Conservation (phyloP, 2,888 invertebrate species). For the Agrilus cyanescens region DNA sequence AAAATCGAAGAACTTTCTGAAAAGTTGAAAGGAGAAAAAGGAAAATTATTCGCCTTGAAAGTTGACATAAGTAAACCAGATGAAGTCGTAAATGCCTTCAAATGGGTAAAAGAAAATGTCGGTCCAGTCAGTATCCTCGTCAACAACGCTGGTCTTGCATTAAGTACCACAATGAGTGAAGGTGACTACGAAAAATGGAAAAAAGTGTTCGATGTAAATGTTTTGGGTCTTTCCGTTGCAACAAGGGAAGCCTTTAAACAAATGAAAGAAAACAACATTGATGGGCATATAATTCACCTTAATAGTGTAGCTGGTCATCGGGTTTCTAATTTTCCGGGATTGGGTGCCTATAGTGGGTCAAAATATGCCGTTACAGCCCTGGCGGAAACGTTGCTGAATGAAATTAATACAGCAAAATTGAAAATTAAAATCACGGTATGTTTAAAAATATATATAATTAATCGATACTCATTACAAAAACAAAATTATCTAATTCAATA, state of each 20-base stretch:
- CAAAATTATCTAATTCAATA: too few relatives aligned
- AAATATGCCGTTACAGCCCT: conserved; percentile 18
- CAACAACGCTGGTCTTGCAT: conserved; percentile 17
- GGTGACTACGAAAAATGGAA: conserved; percentile 15
- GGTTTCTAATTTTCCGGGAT: conserved; percentile 9
- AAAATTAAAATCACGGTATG: conserved; percentile 13
- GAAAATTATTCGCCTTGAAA: conserved; percentile 13
- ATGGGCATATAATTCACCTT: conserved; percentile 18
- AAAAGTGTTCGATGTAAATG: conserved; percentile 12
- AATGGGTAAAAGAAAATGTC: conserved; percentile 15
- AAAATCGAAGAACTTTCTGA: conserved; percentile 10
- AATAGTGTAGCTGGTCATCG: conserved; percentile 16
- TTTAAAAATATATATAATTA: too few relatives aligned
- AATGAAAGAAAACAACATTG: conserved; percentile 16
- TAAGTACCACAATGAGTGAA: conserved; percentile 8
- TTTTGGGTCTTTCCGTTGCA: conserved; percentile 11
- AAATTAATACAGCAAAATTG: conserved; percentile 9
- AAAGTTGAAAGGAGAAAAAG: conserved; percentile 8
- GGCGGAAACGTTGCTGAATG: conserved; percentile 15
- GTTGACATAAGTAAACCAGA: conserved; percentile 17
- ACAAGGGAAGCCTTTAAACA: conserved; percentile 16
- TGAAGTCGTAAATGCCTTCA: conserved; percentile 16
- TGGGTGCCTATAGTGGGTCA: conserved; percentile 13
- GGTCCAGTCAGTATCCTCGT: conserved; percentile 18
- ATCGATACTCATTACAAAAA: too few relatives aligned